Evolutionary conservation across 2,888 invertebrate species (phyloP), one percentile per base, ranked within the genome.

Genomic region (Colostygia pectinataria): DNA sequence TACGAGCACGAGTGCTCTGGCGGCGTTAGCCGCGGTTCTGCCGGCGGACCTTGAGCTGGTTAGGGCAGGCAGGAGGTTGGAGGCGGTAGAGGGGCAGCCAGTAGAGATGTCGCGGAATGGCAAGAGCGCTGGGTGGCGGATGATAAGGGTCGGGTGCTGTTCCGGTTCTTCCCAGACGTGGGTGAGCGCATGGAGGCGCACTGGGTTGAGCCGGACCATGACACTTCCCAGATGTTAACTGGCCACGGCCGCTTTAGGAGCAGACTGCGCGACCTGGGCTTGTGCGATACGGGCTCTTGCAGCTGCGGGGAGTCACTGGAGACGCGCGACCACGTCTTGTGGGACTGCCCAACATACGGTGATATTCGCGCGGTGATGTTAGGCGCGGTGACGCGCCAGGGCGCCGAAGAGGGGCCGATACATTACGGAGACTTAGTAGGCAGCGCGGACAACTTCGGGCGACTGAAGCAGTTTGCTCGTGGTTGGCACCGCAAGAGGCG

Each of bases 121-220:
- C 31, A 24, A 8, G 32, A 4, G 8, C 6, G 41, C 0, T 33
- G 41, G 41, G 41, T 2, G 3, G 3, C 4, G 0, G 15, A 15
- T 7, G 24, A 15, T 1, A 33, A 33, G 10, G 32, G 41, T 1
- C 14, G 41, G 14, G 41, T 25, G 1, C 10, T 33, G 32, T 33
- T 2, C 25, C 15, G 32, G 31, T 34, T 34, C 27, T 34, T 41
- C 33, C 41, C 41, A 10, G 41, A 41, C n/a, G 32, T 41, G 15
- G 42, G 34, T 0, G 28, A 5, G 13, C 43, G 43, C 34, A 13
- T 43, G 34, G 10, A 28, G 27, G 42, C 34, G 42, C 20, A 12
- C 42, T 43, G 42, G 42, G 34, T 43, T 1, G 42, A 43, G 6
- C 42, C 34, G 27, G 42, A 43, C 18, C 28, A 43, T 5, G 18